phyloP scores from a whole-genome alignment of 2,888 invertebrate genomes.

The Microctonus aethiopoides region DNA sequence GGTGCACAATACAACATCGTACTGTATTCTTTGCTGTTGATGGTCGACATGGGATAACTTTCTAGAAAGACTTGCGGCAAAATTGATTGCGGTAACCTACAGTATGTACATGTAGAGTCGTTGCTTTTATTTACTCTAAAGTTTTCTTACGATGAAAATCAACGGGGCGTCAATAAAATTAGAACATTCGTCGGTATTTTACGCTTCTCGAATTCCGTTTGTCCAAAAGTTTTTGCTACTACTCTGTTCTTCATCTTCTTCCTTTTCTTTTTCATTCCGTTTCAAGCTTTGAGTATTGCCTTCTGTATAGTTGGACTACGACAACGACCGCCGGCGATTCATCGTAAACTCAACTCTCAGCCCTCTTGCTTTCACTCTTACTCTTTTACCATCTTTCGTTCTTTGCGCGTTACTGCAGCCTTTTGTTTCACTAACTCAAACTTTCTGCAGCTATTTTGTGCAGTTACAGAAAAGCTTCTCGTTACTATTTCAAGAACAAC shows the following conservation, averaged over 20 bases:
- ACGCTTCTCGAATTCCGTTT: constrained; percentile 16
- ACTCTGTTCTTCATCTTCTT: not conserved
- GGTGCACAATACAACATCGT: constrained; percentile 1
- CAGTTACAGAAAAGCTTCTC: not conserved
- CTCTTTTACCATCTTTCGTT: not conserved
- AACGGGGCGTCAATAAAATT: constrained; percentile 27
- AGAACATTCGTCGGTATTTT: constrained; percentile 1
- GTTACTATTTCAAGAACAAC: not conserved
- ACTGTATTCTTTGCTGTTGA: constrained; percentile 1
- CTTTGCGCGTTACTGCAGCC: not conserved
- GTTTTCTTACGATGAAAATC: constrained; percentile 6
- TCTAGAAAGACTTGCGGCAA: constrained; percentile 3
- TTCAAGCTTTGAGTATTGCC: constrained; percentile 3
- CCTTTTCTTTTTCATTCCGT: not conserved
- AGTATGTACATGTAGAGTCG: constrained; percentile 4
- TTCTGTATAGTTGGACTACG: not conserved
- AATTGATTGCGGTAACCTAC: constrained; percentile 18
- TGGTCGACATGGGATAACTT: constrained; percentile 9
- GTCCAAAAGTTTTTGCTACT: constrained; percentile 8
- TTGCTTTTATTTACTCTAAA: constrained; percentile 23
- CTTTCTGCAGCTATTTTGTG: not conserved
- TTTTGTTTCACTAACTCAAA: not conserved
- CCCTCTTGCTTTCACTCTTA: not conserved
- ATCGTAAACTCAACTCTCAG: not conserved
- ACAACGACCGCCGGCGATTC: constrained; percentile 8